These are phyloP conservation scores for Penaeus chinensis DNA, from an alignment of 1,140 invertebrate species.

Conservation along the genomic window DNA sequence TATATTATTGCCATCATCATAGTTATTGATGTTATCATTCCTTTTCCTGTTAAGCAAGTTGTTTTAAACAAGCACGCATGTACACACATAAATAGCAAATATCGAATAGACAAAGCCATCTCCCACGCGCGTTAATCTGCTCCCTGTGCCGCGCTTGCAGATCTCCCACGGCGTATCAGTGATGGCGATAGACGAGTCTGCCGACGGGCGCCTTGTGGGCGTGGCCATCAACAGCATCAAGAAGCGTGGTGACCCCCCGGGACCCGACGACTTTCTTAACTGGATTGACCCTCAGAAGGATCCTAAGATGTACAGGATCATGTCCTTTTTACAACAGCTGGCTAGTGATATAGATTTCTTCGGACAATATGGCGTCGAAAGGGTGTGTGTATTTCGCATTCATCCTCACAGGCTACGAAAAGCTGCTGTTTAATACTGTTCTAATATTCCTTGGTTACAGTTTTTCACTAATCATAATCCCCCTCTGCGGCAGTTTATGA, in stretches of 20 bases:
- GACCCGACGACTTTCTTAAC: conserved; percentile 61
- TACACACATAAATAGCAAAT: not conserved
- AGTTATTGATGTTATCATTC: too few species aligned
- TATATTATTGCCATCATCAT: too few species aligned
- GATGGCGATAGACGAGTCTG: conserved; percentile 63
- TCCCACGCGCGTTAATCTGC: not conserved
- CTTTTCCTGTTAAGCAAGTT: too few species aligned
- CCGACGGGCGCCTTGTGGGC: conserved; percentile 61
- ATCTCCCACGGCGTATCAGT: conserved; percentile 63
- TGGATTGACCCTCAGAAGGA: conserved; percentile 63
- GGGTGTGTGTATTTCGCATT: conserved; percentile 43
- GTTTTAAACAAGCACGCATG: too few species aligned
- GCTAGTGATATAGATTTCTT: conserved; percentile 61
- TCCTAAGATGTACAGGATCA: conserved; percentile 62
- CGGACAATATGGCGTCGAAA: conserved; percentile 59
- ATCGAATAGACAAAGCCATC: not conserved
- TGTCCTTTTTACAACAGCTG: conserved; percentile 61
- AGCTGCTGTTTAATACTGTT: not conserved
- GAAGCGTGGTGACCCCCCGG: conserved; percentile 41
- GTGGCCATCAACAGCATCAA: conserved; percentile 64
- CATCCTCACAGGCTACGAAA: not conserved
- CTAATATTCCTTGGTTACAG: not conserved
- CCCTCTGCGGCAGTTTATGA: conserved; percentile 43
- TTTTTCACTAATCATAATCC: not conserved
- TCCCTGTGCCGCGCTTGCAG: conserved; percentile 8